Base-by-base conservation (phyloP, 2,888 invertebrate species). In the Peribatodes rhomboidaria region DNA sequence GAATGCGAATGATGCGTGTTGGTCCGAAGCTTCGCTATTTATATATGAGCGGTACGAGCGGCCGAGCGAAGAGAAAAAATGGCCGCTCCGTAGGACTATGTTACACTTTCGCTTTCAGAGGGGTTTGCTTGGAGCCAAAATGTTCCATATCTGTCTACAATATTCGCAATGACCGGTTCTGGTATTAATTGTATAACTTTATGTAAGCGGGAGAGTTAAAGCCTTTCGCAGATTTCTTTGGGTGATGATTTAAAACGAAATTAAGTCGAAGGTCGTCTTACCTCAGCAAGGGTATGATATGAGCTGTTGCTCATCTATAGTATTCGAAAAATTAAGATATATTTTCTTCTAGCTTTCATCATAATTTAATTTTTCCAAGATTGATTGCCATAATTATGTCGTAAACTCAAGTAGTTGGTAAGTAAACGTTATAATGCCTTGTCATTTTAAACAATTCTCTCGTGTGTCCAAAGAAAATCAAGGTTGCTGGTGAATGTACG, bases 1-100 rank as follows among this genome's bases (percentile, higher is more conserved):
- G 92, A 93, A 92, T 92, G 92, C 87, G 94, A 94, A 89, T 94
- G 93, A 93, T 94, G 92, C 89, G 87, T 88, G 89, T 77, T 85
- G 78, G 80, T 83, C 76, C 75, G 82, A 78, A 74, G 83, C 88
- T 82, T 84, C 87, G 90, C 84, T 89, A 90, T 93, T n/a, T n/a
- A 93, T 93, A 93, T 94, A 93, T 89, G 55, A 55, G 85, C 85
- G 76, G 84, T 80, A 88, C 83, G 88, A 90, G 90, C 86, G 91
- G 83, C 88, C 84, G 91, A 89, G 82, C 92, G 91, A 87, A 84
- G 83, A 89, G 90, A 92, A 81, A 92, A 92, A 89, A 87, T 87
- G 86, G 83, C 88, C 82, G 75, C 79, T 80, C 83, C 77, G 85
- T 89, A 92, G 92, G 92, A 91, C 91, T 83, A 87, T 84, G 89